A percentile compares a stretch with the other conserved stretches of the same genome.
phyloP scores from a whole-genome alignment of 2,113 vertebrate genomes.

The Trinectes maculatus region DNA sequence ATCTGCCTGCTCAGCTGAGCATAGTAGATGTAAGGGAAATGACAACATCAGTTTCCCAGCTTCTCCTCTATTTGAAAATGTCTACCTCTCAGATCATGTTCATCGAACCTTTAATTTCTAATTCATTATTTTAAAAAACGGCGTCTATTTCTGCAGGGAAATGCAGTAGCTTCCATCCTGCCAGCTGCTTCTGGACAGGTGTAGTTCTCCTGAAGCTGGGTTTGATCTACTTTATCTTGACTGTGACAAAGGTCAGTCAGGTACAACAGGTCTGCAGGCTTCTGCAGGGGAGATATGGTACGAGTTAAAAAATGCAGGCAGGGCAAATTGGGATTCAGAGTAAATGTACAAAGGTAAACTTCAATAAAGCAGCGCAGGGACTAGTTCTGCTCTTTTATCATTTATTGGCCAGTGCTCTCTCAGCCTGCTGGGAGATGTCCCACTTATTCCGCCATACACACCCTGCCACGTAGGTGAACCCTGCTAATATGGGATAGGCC shows the following conservation, averaged over 20 bases:
- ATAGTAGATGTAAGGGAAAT: too few relatives aligned
- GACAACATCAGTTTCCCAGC: not conserved
- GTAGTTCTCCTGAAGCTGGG: conserved; percentile 27
- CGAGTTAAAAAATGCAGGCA: conserved; percentile 39
- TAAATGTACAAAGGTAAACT: conserved; percentile 77
- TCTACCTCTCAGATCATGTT: not conserved
- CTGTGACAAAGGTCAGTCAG: conserved; percentile 60
- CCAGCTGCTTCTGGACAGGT: conserved; percentile 24
- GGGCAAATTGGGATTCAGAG: conserved; percentile 68
- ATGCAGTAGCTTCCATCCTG: conserved; percentile 20
- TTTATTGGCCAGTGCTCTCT: conserved; percentile 77
- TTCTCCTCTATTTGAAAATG: conserved; percentile 15
- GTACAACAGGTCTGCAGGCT: conserved; percentile 46
- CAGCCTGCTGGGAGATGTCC: conserved; percentile 81
- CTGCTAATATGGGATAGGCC: conserved; percentile 65
- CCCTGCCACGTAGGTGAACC: conserved; percentile 76
- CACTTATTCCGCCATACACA: conserved; percentile 79
- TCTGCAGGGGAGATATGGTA: conserved; percentile 33
- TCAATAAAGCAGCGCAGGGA: conserved; percentile 73
- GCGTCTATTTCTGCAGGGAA: conserved; percentile 18
- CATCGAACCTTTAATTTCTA: not conserved
- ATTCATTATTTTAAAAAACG: conserved; percentile 10
- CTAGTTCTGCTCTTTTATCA: conserved; percentile 71
- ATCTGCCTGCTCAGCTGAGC: conserved; percentile 19
- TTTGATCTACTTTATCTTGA: conserved; percentile 59